phyloP scores from a whole-genome alignment of 1,140 invertebrate species.

The Drosophila novamexicana region DNA sequence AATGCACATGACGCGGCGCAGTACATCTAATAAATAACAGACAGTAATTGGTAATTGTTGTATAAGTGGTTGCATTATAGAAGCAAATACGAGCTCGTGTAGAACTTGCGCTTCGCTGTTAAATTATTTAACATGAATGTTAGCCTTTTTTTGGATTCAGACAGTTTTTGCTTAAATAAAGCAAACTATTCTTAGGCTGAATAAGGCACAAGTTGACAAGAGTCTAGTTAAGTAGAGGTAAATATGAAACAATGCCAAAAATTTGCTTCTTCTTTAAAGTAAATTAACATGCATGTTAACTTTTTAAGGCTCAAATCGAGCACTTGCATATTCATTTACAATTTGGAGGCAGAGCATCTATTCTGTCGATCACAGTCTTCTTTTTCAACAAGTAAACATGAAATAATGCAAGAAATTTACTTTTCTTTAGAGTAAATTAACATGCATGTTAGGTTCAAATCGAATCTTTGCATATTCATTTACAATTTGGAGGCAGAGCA shows the following conservation, averaged over 20 bases:
- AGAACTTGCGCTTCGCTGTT: not conserved
- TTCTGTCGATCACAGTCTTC: not conserved
- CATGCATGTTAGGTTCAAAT: too few relatives aligned
- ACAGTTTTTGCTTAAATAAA: too few relatives aligned
- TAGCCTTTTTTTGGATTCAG: not conserved
- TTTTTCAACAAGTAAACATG: not conserved
- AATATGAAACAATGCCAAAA: too few relatives aligned
- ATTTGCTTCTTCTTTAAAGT: too few relatives aligned
- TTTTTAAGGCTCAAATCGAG: too few relatives aligned
- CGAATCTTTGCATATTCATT: too few relatives aligned
- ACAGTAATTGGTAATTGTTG: conserved; percentile 11
- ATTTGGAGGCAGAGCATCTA: not conserved
- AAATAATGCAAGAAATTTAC: too few relatives aligned
- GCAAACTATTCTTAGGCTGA: too few relatives aligned
- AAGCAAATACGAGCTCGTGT: not conserved
- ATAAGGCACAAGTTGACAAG: not conserved
- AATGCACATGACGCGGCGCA: not conserved
- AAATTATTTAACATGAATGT: not conserved
- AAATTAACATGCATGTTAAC: too few relatives aligned
- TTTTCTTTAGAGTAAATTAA: too few relatives aligned
- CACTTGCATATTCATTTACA: not conserved
- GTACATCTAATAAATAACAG: conserved; percentile 1
- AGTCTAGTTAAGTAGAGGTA: not conserved
- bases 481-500: not conserved
- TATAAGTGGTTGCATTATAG: conserved; percentile 3